Percentiles rank a stretch among this genome's conserved stretches.
These are phyloP conservation scores for Argya squamiceps DNA, from an alignment of 2,797 vertebrate genomes.

Conservation along the genomic window DNA sequence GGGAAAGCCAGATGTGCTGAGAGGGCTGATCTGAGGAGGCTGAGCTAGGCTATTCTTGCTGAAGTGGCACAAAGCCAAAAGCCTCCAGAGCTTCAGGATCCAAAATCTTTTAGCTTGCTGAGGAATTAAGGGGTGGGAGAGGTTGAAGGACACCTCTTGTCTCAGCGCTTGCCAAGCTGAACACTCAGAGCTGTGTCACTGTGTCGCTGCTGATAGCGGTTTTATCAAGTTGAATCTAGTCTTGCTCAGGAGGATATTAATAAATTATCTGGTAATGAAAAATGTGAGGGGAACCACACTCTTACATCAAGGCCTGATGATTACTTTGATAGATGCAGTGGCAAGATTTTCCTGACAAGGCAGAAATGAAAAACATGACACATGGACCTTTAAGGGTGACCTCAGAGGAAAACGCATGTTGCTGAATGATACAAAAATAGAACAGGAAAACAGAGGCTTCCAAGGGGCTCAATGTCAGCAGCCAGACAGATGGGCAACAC, in stretches of 20 bases:
- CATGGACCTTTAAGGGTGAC: slow-evolving; percentile 81
- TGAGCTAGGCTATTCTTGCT: slow-evolving; percentile 38
- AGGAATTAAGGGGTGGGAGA: slow-evolving; percentile 58
- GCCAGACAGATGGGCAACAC: slow-evolving; percentile 70
- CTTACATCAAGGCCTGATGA: slow-evolving; percentile 82
- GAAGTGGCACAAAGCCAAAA: slow-evolving; percentile 43
- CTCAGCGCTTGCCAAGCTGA: neutral
- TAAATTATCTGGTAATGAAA: slow-evolving; percentile 88
- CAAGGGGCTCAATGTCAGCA: slow-evolving; percentile 63
- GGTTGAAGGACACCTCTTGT: slow-evolving; percentile 54
- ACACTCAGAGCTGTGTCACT: slow-evolving; percentile 35
- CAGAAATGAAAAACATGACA: slow-evolving; percentile 87
- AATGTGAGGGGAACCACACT: slow-evolving; percentile 82
- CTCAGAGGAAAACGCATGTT: slow-evolving; percentile 79
- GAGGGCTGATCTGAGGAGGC: neutral
- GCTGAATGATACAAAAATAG: slow-evolving; percentile 76
- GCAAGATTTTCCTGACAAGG: slow-evolving; percentile 82
- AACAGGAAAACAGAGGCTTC: slow-evolving; percentile 73
- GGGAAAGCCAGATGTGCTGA: neutral
- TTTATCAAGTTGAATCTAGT: slow-evolving; percentile 85
- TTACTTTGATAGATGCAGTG: slow-evolving; percentile 86
- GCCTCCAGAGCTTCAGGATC: neutral
- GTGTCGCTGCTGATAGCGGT: slow-evolving; percentile 65
- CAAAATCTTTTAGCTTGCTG: slow-evolving; percentile 20
- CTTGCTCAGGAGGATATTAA: slow-evolving; percentile 83